Evolutionary conservation across 2,797 vertebrate genomes (phyloP), one percentile per base, ranked within the genome.

Genomic region (Hydrocynus forskahlii): DNA sequence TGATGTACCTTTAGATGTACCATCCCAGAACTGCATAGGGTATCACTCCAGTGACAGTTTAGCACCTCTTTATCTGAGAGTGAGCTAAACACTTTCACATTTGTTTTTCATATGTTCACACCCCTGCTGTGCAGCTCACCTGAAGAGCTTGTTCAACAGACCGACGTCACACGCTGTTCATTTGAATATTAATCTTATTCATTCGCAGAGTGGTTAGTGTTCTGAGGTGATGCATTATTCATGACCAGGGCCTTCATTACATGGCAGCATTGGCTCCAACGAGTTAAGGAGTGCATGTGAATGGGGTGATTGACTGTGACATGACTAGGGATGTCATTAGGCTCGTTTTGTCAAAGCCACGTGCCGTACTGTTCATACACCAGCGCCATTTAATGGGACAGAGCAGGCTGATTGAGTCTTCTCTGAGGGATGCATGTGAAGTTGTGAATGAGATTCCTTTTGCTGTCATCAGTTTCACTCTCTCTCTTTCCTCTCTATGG

Each of bases 201-300:
- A 88, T 90, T 86, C 92, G 89, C 92, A 93, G 93, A 92, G 92
- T 88, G 87, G 68, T 79, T 80, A 77, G 79, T 55, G 90, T 91
- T 90, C 88, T 85, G 86, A 78, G 85, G 88, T 84, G 86, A 92
- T 95, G 92, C 91, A 94, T 95, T 95, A 93, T 93, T 92, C 93
- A 93, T 89, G 89, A 87, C 92, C 90, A 92, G 93, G 93, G 92
- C 92, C 91, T 92, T 94, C 91, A 94, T 94, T 94, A 93, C 93
- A 92, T 90, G 84, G 88, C 82, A 91, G 92, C 92, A 88, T 82
- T 88, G 86, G 88, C 91, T 90, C 88, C 90, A 92, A 93, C 91
- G 90, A 94, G 90, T 91, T 92, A 94, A 94, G 92, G 91, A 94
- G 89, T 87, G 91, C 80, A 85, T 91, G 85, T 92, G 89, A 93